Evolutionary conservation across 2,888 invertebrate species (phyloP).

Genomic region (Dysmachus trigonus): DNA sequence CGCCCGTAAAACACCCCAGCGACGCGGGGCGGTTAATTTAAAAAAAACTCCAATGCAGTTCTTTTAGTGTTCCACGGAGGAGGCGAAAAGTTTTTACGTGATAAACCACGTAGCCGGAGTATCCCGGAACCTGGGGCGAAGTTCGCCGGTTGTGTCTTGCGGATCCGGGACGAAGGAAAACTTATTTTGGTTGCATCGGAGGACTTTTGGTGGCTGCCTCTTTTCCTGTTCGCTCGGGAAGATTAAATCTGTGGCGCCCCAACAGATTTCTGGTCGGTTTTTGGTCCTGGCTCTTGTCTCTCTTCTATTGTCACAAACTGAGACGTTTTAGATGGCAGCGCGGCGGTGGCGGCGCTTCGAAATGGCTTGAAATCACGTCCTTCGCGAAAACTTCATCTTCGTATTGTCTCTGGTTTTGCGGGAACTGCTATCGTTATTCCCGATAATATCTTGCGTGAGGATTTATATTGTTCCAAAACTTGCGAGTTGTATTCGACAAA

Average conservation of each 20-base stretch:
- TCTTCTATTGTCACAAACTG: constrained; percentile 5
- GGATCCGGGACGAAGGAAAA: constrained; percentile 6
- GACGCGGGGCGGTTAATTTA: constrained; percentile 26
- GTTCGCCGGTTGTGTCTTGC: not conserved
- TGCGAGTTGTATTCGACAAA: constrained; percentile 2
- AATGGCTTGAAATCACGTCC: constrained; percentile 37
- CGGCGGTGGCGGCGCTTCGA: not conserved
- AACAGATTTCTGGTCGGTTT: constrained; percentile 18
- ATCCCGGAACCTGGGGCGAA: not conserved
- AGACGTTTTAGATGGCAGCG: not conserved
- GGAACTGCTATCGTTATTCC: constrained; percentile 36
- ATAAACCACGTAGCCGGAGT: constrained; percentile 45
- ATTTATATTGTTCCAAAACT: constrained; percentile 37
- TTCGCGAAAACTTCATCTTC: constrained; percentile 34
- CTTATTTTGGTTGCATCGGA: constrained; percentile 47
- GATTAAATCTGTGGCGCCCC: constrained; percentile 41
- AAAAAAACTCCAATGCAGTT: constrained; percentile 41
- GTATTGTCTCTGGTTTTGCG: constrained; percentile 17
- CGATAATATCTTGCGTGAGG: constrained; percentile 43
- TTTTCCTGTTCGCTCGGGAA: constrained; percentile 5
- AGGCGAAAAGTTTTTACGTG: constrained; percentile 13
- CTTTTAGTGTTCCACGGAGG: constrained; percentile 22
- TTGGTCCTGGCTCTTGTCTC: not conserved
- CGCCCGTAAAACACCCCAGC: not conserved
- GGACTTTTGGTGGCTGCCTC: constrained; percentile 27